Evolutionary conservation across 2,113 vertebrate genomes (phyloP).

Genomic region (Okapia johnstoni): DNA sequence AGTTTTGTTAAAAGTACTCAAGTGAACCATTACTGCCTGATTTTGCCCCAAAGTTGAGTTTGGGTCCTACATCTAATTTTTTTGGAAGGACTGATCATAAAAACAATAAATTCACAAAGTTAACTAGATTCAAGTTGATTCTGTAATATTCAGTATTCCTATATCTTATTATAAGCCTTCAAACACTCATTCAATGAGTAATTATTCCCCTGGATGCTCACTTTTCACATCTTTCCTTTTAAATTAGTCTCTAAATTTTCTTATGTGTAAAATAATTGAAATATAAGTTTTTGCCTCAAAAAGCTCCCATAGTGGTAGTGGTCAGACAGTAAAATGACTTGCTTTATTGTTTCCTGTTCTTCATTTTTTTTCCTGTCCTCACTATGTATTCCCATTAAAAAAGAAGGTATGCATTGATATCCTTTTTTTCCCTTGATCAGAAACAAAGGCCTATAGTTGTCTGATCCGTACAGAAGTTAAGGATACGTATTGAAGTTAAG

Average conservation of each 20-base stretch:
- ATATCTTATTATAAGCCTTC: not conserved
- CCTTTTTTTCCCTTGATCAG: not conserved
- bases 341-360: not conserved
- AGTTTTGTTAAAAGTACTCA: not conserved
- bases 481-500: constrained; percentile 11
- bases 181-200: not conserved
- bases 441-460: constrained; percentile 22
- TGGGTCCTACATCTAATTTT: not conserved
- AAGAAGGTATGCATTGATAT: not conserved
- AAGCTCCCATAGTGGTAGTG: not conserved
- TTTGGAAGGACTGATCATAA: not conserved
- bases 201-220: not conserved
- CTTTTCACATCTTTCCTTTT: not conserved
- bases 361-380: not conserved
- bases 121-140: not conserved
- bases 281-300: not conserved
- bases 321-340: not conserved
- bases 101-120: not conserved
- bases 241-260: not conserved
- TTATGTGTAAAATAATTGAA: not conserved
- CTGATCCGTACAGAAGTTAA: constrained; percentile 8
- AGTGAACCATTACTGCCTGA: not conserved
- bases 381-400: not conserved
- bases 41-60: not conserved
- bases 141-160: not conserved